These are phyloP conservation scores for Acropora yongei DNA, from an alignment of 64 coral and sea anemone species.

Conservation along the genomic window DNA sequence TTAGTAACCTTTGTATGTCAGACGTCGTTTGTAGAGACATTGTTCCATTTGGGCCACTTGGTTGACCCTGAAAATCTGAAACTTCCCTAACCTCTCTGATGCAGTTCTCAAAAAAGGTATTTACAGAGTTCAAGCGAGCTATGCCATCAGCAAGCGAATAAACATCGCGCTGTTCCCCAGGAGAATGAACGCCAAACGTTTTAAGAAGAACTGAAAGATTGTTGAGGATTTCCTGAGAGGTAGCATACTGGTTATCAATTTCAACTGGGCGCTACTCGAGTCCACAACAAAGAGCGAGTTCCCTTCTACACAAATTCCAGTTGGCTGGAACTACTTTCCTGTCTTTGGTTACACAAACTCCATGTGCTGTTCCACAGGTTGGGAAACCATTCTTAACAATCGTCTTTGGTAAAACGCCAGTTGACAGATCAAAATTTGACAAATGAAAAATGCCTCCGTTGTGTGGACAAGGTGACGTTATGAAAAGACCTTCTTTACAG, in stretches of 20 bases:
- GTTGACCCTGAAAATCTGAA: slow-evolving; percentile 29
- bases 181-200: slow-evolving; percentile 26
- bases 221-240: slow-evolving; percentile 4
- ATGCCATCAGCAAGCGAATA: slow-evolving; percentile 27
- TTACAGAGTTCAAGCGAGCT: not conserved
- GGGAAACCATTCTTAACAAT: not conserved
- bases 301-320: no score
- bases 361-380: slow-evolving; percentile 34
- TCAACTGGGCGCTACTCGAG: no score
- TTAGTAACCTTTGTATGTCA: no score
- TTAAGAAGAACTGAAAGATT: slow-evolving; percentile 20
- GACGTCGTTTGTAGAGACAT: not conserved
- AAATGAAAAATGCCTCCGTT: no score
- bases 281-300: no score
- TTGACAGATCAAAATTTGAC: no score
- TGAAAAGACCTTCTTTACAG: no score
- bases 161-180: slow-evolving; percentile 22
- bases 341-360: slow-evolving; percentile 1
- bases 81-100: slow-evolving; percentile 14
- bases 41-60: slow-evolving; percentile 53
- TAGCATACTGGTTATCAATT: no score
- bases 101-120: not conserved
- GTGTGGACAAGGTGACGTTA: no score
- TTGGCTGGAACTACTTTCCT: not conserved
- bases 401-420: not conserved